Base-by-base conservation (phyloP, 1,140 invertebrate species). In the Choristoneura fumiferana region DNA sequence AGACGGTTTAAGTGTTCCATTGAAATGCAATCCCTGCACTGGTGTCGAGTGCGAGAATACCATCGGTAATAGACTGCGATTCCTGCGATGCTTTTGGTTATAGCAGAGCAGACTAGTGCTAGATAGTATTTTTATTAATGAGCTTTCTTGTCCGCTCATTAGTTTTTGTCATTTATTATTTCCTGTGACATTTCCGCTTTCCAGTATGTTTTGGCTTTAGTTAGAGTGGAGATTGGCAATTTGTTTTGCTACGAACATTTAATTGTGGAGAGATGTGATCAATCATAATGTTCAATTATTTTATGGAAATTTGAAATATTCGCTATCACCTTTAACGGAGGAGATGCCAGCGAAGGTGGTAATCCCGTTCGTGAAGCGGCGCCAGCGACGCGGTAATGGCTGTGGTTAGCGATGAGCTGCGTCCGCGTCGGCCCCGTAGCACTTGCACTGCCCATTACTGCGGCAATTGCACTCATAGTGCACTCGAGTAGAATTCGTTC, bases 151-250 rank as follows among this genome's bases (percentile, higher is more conserved):
- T 12, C 40, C 17, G 40, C 39, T 15, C 9, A 13, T 9, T 14
- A 40, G 17, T 45, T 45, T 45, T 45, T 22, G 18, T 17, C 15
- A 14, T n/a, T 18, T 8, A 45, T 45, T 45, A 45, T 10, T 45
- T 45, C 17, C 40, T 45, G 40, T 18, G 40, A 45, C 17, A 18
- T 45, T 29, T 2, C 22, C 2, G 6, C 2, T 2, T 3, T 29
- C 6, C 22, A 3, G 22, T 3, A 29, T 3, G 2, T 29, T 29
- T 29, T 3, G 2, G 22, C 22, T 29, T 6, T 29, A 2, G 22
- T 29, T n/a, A n/a, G n/a, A n/a, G 22, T 6, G 6, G 22, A 3
- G 22, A 29, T 29, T 29, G 22, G 22, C 22, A 2, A 29, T 3
- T 29, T 29, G 22, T 29, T 29, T 29, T 29, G 22, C 22, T 29